A percentile compares a stretch with the other conserved stretches of the same genome.
These are phyloP conservation scores for Thaleichthys pacificus DNA, from an alignment of 2,797 vertebrate genomes.

Conservation along the genomic window DNA sequence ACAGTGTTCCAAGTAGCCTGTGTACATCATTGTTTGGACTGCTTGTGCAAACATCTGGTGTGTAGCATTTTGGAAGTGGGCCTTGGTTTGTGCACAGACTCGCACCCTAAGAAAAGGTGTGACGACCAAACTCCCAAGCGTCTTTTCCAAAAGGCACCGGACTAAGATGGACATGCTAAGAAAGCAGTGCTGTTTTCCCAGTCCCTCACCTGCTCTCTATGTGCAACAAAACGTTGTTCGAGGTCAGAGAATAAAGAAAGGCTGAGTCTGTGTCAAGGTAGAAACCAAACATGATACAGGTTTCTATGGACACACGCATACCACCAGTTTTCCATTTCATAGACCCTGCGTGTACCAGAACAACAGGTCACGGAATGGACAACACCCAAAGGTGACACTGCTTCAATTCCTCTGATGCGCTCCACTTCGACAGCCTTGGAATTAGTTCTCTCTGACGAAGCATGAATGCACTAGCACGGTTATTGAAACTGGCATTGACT, in stretches of 20 bases:
- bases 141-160: constrained; percentile 1
- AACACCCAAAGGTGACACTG: neutral
- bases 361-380: constrained; percentile 11
- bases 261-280: neutral
- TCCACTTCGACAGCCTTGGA: neutral
- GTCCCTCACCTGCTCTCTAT: neutral
- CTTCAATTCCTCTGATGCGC: neutral
- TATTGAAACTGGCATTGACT: neutral
- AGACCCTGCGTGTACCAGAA: constrained; percentile 27
- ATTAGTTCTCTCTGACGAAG: neutral
- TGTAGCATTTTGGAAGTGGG: neutral
- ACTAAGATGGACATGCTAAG: constrained; percentile 18
- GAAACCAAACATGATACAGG: neutral
- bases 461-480: neutral
- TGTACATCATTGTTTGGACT: neutral
- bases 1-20: neutral
- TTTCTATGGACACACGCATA: constrained; percentile 33
- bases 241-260: constrained; percentile 14
- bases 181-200: neutral
- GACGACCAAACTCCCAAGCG: neutral
- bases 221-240: constrained; percentile 11
- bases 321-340: constrained; percentile 13
- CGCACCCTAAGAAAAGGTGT: neutral
- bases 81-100: neutral
- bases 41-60: neutral